Percentiles rank a stretch among this genome's conserved stretches.
Conservation (phyloP, 2,113 vertebrate species). For the Sorex fumeus region DNA sequence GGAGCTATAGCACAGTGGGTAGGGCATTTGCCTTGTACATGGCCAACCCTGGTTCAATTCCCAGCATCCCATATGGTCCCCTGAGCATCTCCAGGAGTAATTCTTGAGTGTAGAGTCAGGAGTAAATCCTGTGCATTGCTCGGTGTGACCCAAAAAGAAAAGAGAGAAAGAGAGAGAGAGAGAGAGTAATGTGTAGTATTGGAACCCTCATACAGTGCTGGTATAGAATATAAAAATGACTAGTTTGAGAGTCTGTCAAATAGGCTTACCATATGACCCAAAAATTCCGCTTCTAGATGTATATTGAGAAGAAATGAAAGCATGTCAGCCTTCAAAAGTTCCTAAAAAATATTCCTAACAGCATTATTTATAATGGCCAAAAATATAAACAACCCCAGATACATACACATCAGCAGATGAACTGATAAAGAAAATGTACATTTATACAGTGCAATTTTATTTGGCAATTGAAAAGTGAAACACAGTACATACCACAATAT, state of each 20-base stretch:
- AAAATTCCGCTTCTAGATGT: no score
- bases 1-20: not conserved
- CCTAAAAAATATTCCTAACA: slow-evolving; percentile 11
- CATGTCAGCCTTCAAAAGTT: not conserved
- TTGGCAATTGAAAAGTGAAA: slow-evolving; percentile 5
- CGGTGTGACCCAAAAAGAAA: no score
- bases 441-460: not conserved
- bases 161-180: no score
- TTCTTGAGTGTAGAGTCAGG: no score
- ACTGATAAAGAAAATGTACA: not conserved
- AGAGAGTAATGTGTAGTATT: not conserved
- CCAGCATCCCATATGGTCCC: no score
- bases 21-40: no score
- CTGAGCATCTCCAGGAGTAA: no score
- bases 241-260: not conserved
- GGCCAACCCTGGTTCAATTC: no score
- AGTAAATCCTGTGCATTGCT: no score
- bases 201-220: not conserved
- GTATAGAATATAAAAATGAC: not conserved
- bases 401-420: not conserved
- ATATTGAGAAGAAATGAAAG: not conserved
- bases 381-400: not conserved
- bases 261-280: not conserved
- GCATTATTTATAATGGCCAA: slow-evolving; percentile 49
- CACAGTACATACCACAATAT: not conserved